Base-by-base conservation (phyloP, 2,888 invertebrate genomes). In the Drosophila pegasa region DNA sequence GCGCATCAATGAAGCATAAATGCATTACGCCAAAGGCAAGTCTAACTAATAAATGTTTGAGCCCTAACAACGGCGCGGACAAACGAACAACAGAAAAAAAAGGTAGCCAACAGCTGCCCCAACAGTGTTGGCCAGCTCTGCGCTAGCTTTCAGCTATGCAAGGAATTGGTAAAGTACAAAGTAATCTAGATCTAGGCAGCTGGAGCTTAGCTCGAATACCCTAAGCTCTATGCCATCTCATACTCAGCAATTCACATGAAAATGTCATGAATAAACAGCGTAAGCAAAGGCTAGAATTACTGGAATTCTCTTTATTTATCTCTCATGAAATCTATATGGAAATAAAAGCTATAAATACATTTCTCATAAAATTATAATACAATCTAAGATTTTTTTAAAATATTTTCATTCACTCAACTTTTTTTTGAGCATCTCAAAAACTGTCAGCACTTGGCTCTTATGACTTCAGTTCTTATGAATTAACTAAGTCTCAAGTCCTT, bases 1-100 rank as follows among this genome's bases (percentile, higher is more conserved):
- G 76, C 75, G 81, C 85, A 87, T 81, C 81, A 87, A 84, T 83
- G 83, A 81, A 83, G 85, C 87, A 80, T 81, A 69, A 83, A 80
- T 76, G 71, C 77, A 80, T 80, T 47, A 70, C 73, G 77, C 71
- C 68, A 60, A 75, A 61, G 78, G 84, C 80, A 86, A 86, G 71
- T 83, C 80, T 72, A 71, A 83, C 81, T 82, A 86, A 86, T 80
- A 82, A 75, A 86, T 78, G 80, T 75, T 86, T 73, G 55, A 67
- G 63, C 67, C 56, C 33, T 57, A 63, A 74, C 76, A 85, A 82
- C 69, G 58, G 54, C 58, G 48, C 63, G 10, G 16, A 16, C 22
- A 22, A 22, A 41, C 8, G 22, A 22, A 3, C 8, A n/a, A 56
- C 37, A 18, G 22, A 22, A 3, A 3, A n/a, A 56, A 41, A 18